phyloP scores from a whole-genome alignment of 2,113 vertebrate genomes.

The Bambusicola thoracicus region DNA sequence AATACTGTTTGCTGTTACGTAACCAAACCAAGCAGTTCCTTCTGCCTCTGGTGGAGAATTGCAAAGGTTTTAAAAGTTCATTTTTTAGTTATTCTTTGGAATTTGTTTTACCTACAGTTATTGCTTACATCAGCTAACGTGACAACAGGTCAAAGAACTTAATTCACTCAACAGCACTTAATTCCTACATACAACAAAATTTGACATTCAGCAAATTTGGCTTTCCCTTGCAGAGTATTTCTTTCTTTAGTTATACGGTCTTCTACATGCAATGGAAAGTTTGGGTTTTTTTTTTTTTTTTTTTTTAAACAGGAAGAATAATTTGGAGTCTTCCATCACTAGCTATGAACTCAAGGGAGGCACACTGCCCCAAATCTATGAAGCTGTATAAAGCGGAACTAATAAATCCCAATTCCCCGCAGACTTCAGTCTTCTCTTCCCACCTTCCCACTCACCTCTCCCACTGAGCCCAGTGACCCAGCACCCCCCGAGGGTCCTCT shows the following conservation, averaged over 20 bases:
- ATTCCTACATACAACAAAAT: background rate
- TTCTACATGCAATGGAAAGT: background rate
- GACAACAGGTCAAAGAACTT: background rate
- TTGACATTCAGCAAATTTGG: background rate
- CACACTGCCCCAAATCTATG: background rate
- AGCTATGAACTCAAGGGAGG: constrained; percentile 28
- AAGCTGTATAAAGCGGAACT: constrained; percentile 28
- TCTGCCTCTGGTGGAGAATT: background rate
- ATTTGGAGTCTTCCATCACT: constrained; percentile 27
- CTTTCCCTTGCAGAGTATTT: background rate
- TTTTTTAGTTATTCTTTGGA: background rate
- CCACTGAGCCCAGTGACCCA: background rate
- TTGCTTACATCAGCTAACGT: background rate
- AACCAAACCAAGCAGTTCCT: background rate
- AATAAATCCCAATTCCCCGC: constrained; percentile 49
- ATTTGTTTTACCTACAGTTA: background rate
- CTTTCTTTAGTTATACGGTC: background rate
- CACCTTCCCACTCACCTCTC: constrained; percentile 24
- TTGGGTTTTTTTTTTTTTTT: background rate
- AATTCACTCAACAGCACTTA: background rate
- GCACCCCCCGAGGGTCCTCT: background rate
- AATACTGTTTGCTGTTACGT: background rate
- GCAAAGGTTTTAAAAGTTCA: background rate
- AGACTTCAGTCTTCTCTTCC: constrained; percentile 23
- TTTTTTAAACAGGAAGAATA: constrained; percentile 21